Percentiles rank a stretch among this genome's conserved stretches.
These are phyloP conservation scores for Plectus sambesii DNA, from an alignment of 1,140 invertebrate genomes.

Conservation along the genomic window DNA sequence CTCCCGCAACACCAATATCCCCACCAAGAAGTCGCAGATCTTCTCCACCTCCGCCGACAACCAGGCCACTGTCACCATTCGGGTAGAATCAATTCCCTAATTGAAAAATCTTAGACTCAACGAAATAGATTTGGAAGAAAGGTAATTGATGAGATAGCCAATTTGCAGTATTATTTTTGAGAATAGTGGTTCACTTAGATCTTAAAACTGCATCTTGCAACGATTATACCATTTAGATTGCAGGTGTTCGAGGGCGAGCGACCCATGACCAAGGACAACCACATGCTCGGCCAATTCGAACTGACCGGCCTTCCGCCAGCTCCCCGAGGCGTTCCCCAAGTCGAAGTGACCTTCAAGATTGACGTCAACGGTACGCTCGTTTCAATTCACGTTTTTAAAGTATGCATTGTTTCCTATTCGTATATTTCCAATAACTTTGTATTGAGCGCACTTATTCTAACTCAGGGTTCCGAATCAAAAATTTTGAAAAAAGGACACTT, in stretches of 20 bases:
- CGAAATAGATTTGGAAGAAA: no score
- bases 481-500: no score
- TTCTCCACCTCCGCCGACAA: conserved; percentile 98
- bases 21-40: conserved; percentile 98
- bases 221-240: conserved; percentile 16
- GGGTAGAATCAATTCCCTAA: no score
- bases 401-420: no score
- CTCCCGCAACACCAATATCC: conserved; percentile 92
- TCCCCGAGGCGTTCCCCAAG: conserved; percentile 93
- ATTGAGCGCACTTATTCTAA: no score
- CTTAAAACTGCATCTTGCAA: conserved; percentile 1
- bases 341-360: conserved; percentile 57
- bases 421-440: no score
- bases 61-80: conserved; percentile 96
- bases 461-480: no score
- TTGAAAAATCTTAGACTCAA: no score
- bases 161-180: no score
- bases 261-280: conserved; percentile 99
- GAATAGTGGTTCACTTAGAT: background rate
- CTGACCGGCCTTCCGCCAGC: conserved; percentile 94
- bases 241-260: conserved; percentile 86
- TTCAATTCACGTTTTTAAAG: no score
- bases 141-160: no score
- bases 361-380: no score
- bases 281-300: conserved; percentile 92